Evolutionary conservation across 2,113 vertebrate genomes (phyloP).

Genomic region (Tragelaphus buxtoni): DNA sequence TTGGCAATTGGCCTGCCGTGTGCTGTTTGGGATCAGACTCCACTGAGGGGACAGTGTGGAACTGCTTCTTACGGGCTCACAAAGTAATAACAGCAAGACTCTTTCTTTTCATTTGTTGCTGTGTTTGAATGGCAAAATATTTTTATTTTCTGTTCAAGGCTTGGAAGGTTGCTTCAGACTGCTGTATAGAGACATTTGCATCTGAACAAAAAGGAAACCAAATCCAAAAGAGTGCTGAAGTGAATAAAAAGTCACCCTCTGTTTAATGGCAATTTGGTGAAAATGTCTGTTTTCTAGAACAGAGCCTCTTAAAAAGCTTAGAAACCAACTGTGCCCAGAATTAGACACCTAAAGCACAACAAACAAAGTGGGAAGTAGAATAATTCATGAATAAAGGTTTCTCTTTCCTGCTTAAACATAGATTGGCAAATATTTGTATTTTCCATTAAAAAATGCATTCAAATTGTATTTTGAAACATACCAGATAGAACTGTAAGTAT

Average conservation of each 20-base stretch:
- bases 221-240: neutral
- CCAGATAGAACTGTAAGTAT: conserved; percentile 14
- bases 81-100: conserved; percentile 49
- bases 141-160: conserved; percentile 70
- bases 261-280: conserved; percentile 38
- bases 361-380: conserved; percentile 28
- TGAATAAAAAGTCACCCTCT: neutral
- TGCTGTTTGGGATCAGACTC: conserved; percentile 59
- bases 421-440: conserved; percentile 57
- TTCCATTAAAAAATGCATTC: neutral
- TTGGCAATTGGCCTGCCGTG: conserved; percentile 59
- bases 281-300: conserved; percentile 37
- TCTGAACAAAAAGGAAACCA: conserved; percentile 58
- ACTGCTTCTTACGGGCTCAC: conserved; percentile 22
- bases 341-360: neutral
- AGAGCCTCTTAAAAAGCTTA: neutral
- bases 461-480: neutral
- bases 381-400: conserved; percentile 32
- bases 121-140: conserved; percentile 68
- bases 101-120: conserved; percentile 30
- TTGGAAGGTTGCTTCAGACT: conserved; percentile 61
- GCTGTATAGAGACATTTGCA: conserved; percentile 45
- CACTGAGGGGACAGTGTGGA: conserved; percentile 6
- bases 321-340: conserved; percentile 42
- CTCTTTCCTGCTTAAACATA: neutral